Base-by-base conservation (phyloP, 2,888 invertebrate species). In the Nymphalis urticae region DNA sequence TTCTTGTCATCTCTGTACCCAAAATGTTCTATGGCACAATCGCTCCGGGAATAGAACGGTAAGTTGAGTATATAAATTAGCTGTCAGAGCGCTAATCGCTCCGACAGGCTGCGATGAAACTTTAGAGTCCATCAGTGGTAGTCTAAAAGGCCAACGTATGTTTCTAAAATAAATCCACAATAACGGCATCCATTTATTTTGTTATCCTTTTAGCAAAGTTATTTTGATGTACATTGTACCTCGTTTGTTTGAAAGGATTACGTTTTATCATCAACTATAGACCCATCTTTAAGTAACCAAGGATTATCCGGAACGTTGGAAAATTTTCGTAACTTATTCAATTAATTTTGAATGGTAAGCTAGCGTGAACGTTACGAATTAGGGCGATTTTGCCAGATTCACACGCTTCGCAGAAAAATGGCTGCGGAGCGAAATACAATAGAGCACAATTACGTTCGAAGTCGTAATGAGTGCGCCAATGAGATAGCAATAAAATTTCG, bases 61-160 rank as follows among this genome's bases (percentile, higher is more conserved):
- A 89, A 90, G 89, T 91, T 89, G 89, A 89, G 89, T 90, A 89
- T 88, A 92, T 92, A 92, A 92, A 92, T 92, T 91, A 92, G 90
- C 91, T 92, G 92, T 92, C 92, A 90, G 82, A 77, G 75, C 86
- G 89, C 91, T 92, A 92, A 92, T 92, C 92, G 92, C 76, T 90
- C 87, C 81, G 89, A 89, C 92, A 91, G 88, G 84, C 90, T 87
- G 88, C 92, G 91, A 89, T 89, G 91, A 91, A 91, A 90, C 88
- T 90, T 86, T 85, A 89, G 89, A 89, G 87, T 87, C 87, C 87
- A 88, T 90, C 90, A 86, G 89, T 85, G 87, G 90, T 85, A 84
- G 85, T 85, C 85, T 88, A 81, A 87, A 87, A 86, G 86, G 84
- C 87, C 85, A 84, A 85, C 83, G 81, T 85, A 81, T 82, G 82